Percentiles rank a stretch among this genome's conserved stretches.
These are phyloP conservation scores for Piscicola geometra DNA, from an alignment of 2,888 invertebrate genomes.

Conservation along the genomic window DNA sequence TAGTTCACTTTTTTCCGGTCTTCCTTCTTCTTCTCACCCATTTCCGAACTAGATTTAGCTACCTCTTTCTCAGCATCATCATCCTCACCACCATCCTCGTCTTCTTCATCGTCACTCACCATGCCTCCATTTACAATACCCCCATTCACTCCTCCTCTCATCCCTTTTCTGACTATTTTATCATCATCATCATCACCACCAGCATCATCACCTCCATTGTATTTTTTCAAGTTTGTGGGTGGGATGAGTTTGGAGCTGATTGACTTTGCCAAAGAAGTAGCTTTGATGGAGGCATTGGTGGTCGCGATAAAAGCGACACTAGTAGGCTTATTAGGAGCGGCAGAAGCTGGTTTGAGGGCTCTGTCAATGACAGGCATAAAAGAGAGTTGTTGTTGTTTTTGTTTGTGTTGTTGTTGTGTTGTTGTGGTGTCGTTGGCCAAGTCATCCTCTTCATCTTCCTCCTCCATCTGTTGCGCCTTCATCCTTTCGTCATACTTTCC, in stretches of 20 bases:
- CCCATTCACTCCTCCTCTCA: too few species aligned
- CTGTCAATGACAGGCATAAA: background rate
- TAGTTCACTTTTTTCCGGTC: too few species aligned
- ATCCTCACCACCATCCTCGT: background rate
- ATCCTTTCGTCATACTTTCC: too few species aligned
- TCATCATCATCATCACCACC: background rate
- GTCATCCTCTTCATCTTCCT: background rate
- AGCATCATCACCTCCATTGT: background rate
- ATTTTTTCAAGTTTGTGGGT: background rate
- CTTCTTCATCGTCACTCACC: background rate
- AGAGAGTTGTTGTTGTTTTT: background rate
- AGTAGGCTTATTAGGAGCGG: too few species aligned
- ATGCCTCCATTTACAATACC: background rate
- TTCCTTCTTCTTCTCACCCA: background rate
- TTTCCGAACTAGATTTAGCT: background rate
- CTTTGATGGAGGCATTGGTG: background rate
- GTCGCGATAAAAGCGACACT: too few species aligned
- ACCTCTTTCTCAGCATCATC: background rate
- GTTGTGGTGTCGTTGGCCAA: background rate
- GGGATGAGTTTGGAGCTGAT: background rate
- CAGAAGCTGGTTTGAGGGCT: background rate
- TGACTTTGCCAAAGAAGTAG: background rate
- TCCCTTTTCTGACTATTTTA: background rate
- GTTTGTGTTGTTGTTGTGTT: background rate
- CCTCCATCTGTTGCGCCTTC: background rate